Evolutionary conservation across 2,888 invertebrate genomes (phyloP).

Genomic region (Melinopterus prodromus): DNA sequence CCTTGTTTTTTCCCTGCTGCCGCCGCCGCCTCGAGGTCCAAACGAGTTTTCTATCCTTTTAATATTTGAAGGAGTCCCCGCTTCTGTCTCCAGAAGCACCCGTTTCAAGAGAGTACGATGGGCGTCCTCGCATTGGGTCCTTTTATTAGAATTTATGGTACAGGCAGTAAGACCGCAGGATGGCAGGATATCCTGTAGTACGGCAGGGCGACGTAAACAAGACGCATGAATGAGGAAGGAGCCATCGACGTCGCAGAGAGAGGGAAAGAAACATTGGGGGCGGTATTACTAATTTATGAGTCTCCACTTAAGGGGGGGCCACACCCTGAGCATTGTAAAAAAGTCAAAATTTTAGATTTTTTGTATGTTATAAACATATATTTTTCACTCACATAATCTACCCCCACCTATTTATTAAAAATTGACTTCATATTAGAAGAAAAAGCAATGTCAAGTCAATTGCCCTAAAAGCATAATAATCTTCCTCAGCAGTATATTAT

Average conservation of each 20-base stretch:
- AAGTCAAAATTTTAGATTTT: no score
- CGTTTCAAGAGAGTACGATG: neutral
- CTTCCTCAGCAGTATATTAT: no score
- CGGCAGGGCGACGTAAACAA: slow-evolving; percentile 28
- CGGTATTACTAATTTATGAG: neutral
- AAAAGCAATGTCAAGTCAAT: no score
- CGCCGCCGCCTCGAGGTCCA: neutral
- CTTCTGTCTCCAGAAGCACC: neutral
- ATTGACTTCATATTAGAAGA: no score
- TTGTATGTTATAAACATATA: no score
- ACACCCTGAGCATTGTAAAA: no score
- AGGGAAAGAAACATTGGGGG: neutral
- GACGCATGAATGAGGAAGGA: slow-evolving; percentile 20
- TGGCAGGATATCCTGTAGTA: neutral
- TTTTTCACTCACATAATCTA: no score
- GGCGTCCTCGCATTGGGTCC: slow-evolving; percentile 5
- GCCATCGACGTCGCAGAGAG: slow-evolving; percentile 1
- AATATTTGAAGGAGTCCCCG: slow-evolving; percentile 21
- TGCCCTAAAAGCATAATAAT: no score
- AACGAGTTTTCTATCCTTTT: slow-evolving; percentile 23
- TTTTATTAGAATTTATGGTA: slow-evolving; percentile 33
- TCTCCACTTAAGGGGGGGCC: neutral
- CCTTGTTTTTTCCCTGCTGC: slow-evolving; percentile 29
- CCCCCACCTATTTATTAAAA: no score
- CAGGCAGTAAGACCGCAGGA: slow-evolving; percentile 26